Evolutionary conservation across 2,888 invertebrate genomes (phyloP), one percentile per base, ranked within the genome.

Genomic region (Caenorhabditis sp.): DNA sequence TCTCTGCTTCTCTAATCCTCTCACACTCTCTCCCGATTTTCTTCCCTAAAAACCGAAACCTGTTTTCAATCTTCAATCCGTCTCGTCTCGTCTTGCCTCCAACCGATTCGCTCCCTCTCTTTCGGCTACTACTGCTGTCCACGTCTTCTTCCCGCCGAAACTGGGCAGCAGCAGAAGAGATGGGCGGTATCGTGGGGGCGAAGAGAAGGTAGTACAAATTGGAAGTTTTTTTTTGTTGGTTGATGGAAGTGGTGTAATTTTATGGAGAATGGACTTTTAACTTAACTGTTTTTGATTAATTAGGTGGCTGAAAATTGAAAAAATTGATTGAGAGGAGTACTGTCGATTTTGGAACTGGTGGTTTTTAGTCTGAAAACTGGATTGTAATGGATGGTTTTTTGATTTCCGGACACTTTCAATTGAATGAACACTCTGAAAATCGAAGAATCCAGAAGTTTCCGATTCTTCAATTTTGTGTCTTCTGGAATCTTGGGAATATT

Each of bases 61-160:
- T 77, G 76, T 77, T 77, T 77, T 69, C 61, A 59, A 76, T 59
- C 35, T 26, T 56, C 76, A 69, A 69, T 77, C 69, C 76, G 61
- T 77, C 76, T 61, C 38, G 68, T 77, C 69, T 69, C 44, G 59
- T 56, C 49, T 28, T 28, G n/a, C n/a, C n/a, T n/a, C n/a, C n/a
- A n/a, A n/a, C n/a, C n/a, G n/a, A n/a, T n/a, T n/a, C n/a, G n/a
- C 26, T 49, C 49, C 58, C 24, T 38, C 28, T 31, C 44, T n/a
- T 28, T 51, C 38, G 22, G 8, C 66, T 54, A 26, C 35, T 26
- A 26, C 22, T 56, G 14, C 22, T 64, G 19, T 47, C 66, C n/a
- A 24, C 44, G 35, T 54, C 56, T 56, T n/a, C n/a, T 41, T 26
- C 70, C 63, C 26, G 54, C 10, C 14, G 1, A 24, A 14, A 54